Conservation (phyloP, 2,888 invertebrate species). For the Eristalis arbustorum region DNA sequence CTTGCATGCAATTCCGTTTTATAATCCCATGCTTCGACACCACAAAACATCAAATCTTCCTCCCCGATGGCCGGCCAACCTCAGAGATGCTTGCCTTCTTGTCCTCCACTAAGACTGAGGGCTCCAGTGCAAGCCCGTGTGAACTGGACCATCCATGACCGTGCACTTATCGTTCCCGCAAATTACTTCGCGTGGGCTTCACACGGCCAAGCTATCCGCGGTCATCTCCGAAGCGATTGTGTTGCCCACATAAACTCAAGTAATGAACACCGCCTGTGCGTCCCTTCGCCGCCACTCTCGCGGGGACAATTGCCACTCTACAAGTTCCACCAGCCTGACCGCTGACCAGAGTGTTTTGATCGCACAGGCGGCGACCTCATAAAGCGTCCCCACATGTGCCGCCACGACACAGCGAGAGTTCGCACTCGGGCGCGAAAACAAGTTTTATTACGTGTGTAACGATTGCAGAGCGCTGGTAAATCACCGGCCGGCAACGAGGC, state of each 20-base stretch:
- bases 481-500: constrained; percentile 34
- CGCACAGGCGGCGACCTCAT: constrained; percentile 40
- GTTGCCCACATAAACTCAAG: constrained; percentile 57
- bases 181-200: constrained; percentile 24
- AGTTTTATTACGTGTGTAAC: constrained; percentile 63
- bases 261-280: constrained; percentile 31
- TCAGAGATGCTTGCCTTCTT: not conserved
- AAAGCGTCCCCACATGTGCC: constrained; percentile 18
- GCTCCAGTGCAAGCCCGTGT: too few relatives aligned
- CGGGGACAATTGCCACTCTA: constrained; percentile 46
- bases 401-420: not conserved
- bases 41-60: not conserved
- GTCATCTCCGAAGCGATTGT: constrained; percentile 43
- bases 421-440: constrained; percentile 55
- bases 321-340: constrained; percentile 7
- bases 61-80: not conserved
- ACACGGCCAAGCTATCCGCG: constrained; percentile 31
- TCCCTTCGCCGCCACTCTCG: not conserved
- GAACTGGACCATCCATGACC: not conserved
- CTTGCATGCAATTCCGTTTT: not conserved
- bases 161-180: not conserved
- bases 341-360: not conserved
- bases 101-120: not conserved
- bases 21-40: not conserved
- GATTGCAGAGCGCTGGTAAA: constrained; percentile 57